These are phyloP conservation scores for Protonemura montana DNA, from an alignment of 2,888 invertebrate species.

Conservation along the genomic window DNA sequence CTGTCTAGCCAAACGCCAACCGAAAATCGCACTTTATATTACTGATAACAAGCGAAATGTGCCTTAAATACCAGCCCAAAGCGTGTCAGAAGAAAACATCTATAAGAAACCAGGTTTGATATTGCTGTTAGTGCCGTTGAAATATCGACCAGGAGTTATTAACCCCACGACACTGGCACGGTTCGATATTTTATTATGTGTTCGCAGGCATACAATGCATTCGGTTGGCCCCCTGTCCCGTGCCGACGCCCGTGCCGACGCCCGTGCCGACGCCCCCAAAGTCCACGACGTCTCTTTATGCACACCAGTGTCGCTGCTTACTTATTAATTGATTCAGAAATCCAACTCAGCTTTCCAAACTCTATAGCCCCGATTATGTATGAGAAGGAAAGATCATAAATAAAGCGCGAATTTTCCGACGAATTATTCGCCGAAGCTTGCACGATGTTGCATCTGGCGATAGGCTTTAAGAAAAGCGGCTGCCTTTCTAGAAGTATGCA, in stretches of 20 bases:
- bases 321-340: neutral
- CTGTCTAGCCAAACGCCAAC: too few relatives aligned
- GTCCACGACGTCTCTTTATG: neutral
- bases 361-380: neutral
- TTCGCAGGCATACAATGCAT: neutral
- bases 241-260: too few relatives aligned
- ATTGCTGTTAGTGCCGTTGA: neutral
- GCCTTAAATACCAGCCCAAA: neutral
- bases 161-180: neutral
- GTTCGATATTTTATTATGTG: neutral
- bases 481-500: neutral
- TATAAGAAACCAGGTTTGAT: neutral
- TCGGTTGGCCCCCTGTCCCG: neutral
- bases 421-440: neutral
- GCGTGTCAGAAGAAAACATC: neutral
- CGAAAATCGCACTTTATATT: too few relatives aligned
- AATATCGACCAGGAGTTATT: neutral
- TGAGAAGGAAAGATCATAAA: neutral
- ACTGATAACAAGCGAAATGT: too few relatives aligned
- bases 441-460: neutral
- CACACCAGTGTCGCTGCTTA: neutral
- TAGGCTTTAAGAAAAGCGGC: neutral
- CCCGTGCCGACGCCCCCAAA: neutral
- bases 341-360: neutral
- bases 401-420: neutral